phyloP scores from a whole-genome alignment of 2,888 invertebrate species.

The Caenorhabditis afra region DNA sequence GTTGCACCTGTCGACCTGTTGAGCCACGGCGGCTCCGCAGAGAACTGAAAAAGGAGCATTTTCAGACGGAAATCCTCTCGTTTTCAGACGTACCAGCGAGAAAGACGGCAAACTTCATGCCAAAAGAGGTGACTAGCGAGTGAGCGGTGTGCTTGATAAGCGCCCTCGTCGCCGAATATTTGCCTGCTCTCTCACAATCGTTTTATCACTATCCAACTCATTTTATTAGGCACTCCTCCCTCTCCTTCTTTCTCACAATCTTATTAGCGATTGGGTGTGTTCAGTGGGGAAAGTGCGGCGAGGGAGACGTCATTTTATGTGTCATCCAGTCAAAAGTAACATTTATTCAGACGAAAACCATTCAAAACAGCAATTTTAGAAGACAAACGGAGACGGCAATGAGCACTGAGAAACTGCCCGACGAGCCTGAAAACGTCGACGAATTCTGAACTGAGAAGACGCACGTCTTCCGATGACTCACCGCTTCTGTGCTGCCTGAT shows the following conservation, averaged over 20 bases:
- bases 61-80: not conserved
- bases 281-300: conserved; percentile 39
- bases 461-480: not conserved
- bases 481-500: conserved; percentile 8
- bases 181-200: conserved; percentile 42
- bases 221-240: conserved; percentile 54
- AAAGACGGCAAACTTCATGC: conserved; percentile 55
- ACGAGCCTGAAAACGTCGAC: not conserved
- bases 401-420: conserved; percentile 22
- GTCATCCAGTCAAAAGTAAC: conserved; percentile 15
- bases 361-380: not conserved
- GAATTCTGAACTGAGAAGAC: not conserved
- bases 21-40: conserved; percentile 28
- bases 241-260: conserved; percentile 51
- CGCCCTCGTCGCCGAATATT: conserved; percentile 43
- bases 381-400: not conserved
- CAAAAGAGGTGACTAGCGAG: conserved; percentile 36
- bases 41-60: conserved; percentile 18
- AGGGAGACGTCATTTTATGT: conserved; percentile 38
- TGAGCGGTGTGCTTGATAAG: conserved; percentile 37
- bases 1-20: conserved; percentile 58
- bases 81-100: conserved; percentile 40
- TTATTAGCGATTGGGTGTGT: conserved; percentile 58
- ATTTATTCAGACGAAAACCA: not conserved
- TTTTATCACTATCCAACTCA: conserved; percentile 58